Conservation (phyloP, 2,113 vertebrate species). For the Pimephales promelas region DNA sequence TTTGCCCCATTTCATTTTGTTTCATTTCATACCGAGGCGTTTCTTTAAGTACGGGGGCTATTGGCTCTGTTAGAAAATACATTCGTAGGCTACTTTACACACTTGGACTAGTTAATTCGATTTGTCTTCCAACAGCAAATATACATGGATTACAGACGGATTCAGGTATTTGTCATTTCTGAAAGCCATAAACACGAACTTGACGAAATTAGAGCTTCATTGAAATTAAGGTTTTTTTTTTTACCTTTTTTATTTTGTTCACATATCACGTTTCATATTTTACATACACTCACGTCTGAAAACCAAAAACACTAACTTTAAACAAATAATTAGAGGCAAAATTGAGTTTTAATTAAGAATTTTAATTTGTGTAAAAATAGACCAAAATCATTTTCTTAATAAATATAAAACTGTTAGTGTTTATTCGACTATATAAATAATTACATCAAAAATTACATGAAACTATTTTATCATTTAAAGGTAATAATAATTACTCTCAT, state of each 20-base stretch:
- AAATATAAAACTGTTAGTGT: too few species aligned
- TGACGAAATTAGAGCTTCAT: not conserved
- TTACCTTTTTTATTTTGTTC: not conserved
- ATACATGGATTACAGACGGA: not conserved
- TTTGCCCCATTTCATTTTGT: constrained; percentile 40
- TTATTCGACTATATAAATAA: too few species aligned
- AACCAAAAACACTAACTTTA: not conserved
- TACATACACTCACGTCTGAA: not conserved
- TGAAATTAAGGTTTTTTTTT: not conserved
- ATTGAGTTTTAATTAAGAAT: too few species aligned
- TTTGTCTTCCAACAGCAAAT: not conserved
- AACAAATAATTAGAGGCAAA: not conserved
- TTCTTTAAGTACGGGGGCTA: not conserved
- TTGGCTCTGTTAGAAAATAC: not conserved
- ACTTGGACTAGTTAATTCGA: not conserved
- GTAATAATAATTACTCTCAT: too few species aligned
- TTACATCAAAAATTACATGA: too few species aligned
- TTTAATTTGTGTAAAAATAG: not conserved
- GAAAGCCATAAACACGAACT: not conserved
- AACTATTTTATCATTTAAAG: too few species aligned
- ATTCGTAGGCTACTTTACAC: not conserved
- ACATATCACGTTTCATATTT: not conserved
- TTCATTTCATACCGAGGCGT: constrained; percentile 6
- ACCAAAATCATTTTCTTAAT: too few species aligned
- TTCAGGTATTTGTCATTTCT: not conserved